Evolutionary conservation across 2,888 invertebrate species (phyloP).

Genomic region (Sarcophaga subvicina): DNA sequence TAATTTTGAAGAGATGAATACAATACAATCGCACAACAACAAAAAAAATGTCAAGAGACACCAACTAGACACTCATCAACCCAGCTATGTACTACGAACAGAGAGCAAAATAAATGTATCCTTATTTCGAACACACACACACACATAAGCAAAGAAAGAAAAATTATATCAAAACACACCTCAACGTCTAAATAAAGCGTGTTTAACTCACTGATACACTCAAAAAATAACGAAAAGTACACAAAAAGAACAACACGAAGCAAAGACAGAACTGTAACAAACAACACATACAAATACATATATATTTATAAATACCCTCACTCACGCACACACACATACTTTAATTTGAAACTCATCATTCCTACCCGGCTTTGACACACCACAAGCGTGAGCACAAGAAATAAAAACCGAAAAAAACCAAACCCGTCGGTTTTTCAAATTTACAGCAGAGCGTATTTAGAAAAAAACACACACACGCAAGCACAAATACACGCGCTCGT

Average conservation of each 20-base stretch:
- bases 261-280: neutral
- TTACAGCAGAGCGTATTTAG: too few relatives aligned
- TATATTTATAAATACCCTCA: conserved; percentile 67
- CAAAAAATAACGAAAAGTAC: conserved; percentile 36
- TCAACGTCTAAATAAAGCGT: conserved; percentile 17
- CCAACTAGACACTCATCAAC: conserved; percentile 33
- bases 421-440: too few relatives aligned
- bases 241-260: conserved; percentile 13
- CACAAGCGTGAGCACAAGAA: too few relatives aligned
- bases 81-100: neutral
- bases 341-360: too few relatives aligned
- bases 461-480: too few relatives aligned
- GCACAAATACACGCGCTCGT: too few relatives aligned
- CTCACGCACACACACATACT: conserved; percentile 25
- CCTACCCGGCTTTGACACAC: too few relatives aligned
- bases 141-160: conserved; percentile 3
- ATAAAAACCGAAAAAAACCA: too few relatives aligned
- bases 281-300: conserved; percentile 28
- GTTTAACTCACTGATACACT: neutral
- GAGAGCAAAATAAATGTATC: conserved; percentile 39
- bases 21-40: conserved; percentile 14
- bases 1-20: conserved; percentile 42
- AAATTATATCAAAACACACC: conserved; percentile 42
- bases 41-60: conserved; percentile 52
- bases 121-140: conserved; percentile 29